Evolutionary conservation across 2,797 vertebrate genomes (phyloP), one percentile per base, ranked within the genome.

Genomic region (Pogoniulus pusillus): DNA sequence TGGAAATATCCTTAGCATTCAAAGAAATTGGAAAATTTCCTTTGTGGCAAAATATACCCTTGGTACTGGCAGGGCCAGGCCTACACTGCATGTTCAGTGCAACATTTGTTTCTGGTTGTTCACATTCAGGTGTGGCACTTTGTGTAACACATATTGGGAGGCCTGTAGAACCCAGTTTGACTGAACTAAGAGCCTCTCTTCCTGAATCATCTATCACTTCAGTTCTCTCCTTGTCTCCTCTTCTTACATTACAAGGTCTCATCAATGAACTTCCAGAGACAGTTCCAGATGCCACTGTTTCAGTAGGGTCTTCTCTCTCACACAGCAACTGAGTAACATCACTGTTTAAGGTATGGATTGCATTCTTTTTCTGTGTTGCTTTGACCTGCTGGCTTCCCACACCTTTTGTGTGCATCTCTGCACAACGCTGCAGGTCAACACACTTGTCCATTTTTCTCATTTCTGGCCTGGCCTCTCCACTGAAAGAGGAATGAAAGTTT

Each of bases 61-160:
- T 96, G 92, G 93, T 85, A 86, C 80, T 88, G 82, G 71, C 53
- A 72, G 97, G 95, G 71, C 97, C 97, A 51, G 96, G 96, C 37
- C 94, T 91, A 87, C 85, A 10, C 63, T 94, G 97, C 54, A 78
- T 95, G 91, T 94, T 96, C 76, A 96, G 95, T 30, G 68, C 74
- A 66, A 47, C 79, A 78, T 82, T 91, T 75, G 85, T 68, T 89
- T 92, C 96, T 84, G 66, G 59, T 93, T 76, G 78, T 57, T 79
- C 89, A 87, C 17, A 18, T 17, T 74, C 72, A 75, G 1, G 22
- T 13, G 65, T 60, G 76, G 92, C 73, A 41, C 85, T 87, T 85
- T 96, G 95, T 49, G 53, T 26, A 71, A 91, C 78, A 70, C 60
- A 75, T 60, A 96, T 95, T 95, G 82, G 47, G 39, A 95, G 87